phyloP scores from a whole-genome alignment of 1,140 invertebrate genomes.

The Papilio glaucus region DNA sequence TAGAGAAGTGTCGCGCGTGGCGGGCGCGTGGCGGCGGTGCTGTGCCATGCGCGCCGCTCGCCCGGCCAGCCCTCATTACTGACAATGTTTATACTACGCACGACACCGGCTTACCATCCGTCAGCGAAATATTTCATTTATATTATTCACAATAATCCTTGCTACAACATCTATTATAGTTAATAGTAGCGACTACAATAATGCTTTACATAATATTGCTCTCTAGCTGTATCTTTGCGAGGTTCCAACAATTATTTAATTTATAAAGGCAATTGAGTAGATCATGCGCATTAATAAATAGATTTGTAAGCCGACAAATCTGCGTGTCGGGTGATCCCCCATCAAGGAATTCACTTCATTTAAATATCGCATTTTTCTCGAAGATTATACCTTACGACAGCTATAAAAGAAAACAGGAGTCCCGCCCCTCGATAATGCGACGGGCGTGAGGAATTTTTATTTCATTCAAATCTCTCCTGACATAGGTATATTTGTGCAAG shows the following conservation, averaged over 20 bases:
- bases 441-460: conserved; percentile 83
- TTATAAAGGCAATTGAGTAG: neutral
- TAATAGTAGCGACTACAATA: conserved; percentile 38
- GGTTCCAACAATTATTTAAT: neutral
- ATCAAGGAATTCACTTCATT: conserved; percentile 81
- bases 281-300: conserved; percentile 66
- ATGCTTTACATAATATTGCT: conserved; percentile 50
- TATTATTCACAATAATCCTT: conserved; percentile 36
- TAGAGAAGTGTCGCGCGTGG: conserved; percentile 78
- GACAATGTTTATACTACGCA: conserved; percentile 69
- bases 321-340: conserved; percentile 68
- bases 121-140: conserved; percentile 61
- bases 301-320: conserved; percentile 72
- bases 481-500: conserved; percentile 81
- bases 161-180: neutral
- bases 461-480: conserved; percentile 81
- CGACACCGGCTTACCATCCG: conserved; percentile 57
- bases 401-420: conserved; percentile 83
- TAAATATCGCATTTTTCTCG: conserved; percentile 84
- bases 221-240: neutral
- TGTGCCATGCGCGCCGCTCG: conserved; percentile 43
- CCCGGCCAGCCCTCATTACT: conserved; percentile 56
- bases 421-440: conserved; percentile 82
- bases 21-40: conserved; percentile 56
- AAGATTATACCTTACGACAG: conserved; percentile 84